Evolutionary conservation across 2,797 vertebrate genomes (phyloP), one percentile per base, ranked within the genome.

Genomic region (Hoplostethus atlanticus): DNA sequence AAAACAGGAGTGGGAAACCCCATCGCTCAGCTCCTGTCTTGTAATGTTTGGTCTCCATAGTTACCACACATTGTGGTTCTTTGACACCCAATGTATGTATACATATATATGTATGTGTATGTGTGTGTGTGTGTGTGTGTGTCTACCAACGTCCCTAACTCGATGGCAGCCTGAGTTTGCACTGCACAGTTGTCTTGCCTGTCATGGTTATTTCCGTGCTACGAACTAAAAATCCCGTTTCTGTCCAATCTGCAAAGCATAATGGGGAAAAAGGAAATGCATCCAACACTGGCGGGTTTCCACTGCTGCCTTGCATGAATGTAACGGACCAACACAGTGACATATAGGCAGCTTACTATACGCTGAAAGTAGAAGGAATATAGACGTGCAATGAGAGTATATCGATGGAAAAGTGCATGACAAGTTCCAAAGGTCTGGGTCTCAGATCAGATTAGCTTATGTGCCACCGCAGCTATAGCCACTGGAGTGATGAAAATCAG

Each of bases 1-100:
- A 65, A 47, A 60, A 55, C 70, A 67, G 60, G 34, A 66, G 60
- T 44, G 77, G 80, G 51, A 71, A 77, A 68, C 3, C 56, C 17
- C 52, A 55, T 25, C 62, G 11, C 25, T 40, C 25, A 62, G 56
- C 38, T 54, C 54, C 34, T 78, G 66, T 62, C 73, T 52, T 7
- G 53, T 36, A 30, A 36, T 51, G 53, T 46, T 50, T 68, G 30
- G 66, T 51, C 25, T 34, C 56, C 15, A 51, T 68, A 44, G 66
- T 42, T 59, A 68, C 36, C 40, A 42, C 40, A 12, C 40, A 42
- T 28, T 3, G 11, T 42, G 40, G 9, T 12, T 9, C 13, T 58
- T 30, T 9, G 38, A 46, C 10, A 17, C 11, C 17, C 21, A 61
- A 13, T 51, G 42, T 47, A 42, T 47, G 42, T 30, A 36, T 16